Percentiles rank a stretch among this genome's conserved stretches.
phyloP scores from a whole-genome alignment of 2,888 invertebrate genomes.

The Asteroscopus sphinx region DNA sequence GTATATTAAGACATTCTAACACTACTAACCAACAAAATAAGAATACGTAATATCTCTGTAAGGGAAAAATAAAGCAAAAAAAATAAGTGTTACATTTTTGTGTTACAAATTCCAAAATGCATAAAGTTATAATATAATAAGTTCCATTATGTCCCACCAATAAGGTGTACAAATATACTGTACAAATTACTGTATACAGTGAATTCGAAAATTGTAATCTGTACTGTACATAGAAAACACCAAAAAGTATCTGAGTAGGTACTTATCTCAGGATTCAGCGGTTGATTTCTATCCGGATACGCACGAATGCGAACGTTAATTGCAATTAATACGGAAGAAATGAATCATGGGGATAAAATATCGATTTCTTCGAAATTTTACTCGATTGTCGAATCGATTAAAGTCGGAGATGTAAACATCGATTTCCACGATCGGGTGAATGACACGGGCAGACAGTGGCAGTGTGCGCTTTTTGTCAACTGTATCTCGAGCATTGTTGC shows the following conservation, averaged over 20 bases:
- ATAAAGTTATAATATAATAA: no score
- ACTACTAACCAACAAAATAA: no score
- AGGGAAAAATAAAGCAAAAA: no score
- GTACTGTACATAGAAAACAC: slow-evolving; percentile 7
- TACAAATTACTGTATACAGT: slow-evolving; percentile 4
- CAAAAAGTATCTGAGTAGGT: slow-evolving; percentile 29
- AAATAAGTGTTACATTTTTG: no score
- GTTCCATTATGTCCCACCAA: no score
- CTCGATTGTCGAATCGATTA: slow-evolving; percentile 66
- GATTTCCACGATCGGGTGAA: slow-evolving; percentile 76
- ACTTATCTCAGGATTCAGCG: slow-evolving; percentile 15
- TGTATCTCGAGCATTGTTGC: slow-evolving; percentile 70
- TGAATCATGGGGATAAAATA: slow-evolving; percentile 56
- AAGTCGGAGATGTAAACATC: slow-evolving; percentile 68
- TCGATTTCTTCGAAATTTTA: slow-evolving; percentile 56
- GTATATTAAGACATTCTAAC: no score
- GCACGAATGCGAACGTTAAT: slow-evolving; percentile 56
- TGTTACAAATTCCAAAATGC: no score
- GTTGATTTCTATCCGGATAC: slow-evolving; percentile 42
- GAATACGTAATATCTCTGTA: no score
- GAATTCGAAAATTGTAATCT: slow-evolving; percentile 10
- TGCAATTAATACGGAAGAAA: slow-evolving; percentile 54
- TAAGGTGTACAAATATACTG: no score
- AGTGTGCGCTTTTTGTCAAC: slow-evolving; percentile 64
- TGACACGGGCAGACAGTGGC: slow-evolving; percentile 64